Evolutionary conservation across 1,140 invertebrate species (phyloP), one percentile per base, ranked within the genome.

Genomic region (Chironomus striatipennis): DNA sequence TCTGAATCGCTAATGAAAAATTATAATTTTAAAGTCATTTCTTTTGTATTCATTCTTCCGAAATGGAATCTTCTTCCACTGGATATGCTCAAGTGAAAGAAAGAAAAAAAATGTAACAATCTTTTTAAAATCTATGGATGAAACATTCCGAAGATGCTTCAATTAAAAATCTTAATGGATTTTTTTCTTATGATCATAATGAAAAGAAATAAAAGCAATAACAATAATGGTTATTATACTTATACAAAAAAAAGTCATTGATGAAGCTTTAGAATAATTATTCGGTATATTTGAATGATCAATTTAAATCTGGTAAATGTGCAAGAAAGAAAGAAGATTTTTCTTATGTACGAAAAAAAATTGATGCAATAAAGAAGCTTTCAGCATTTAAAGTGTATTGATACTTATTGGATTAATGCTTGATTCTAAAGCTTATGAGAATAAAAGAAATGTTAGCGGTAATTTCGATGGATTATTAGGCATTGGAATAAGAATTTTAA

Each of bases 351-450:
- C 15, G 47, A 57, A n/a, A n/a, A n/a, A n/a, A 15, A 57, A 57
- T 12, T 57, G 12, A 57, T 57, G 47, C 47, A 57, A 57, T 57
- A 57, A 57, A 57, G 47, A 57, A 57, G 47, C 47, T 57, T 57
- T 57, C 47, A 57, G 47, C 47, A 57, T 57, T 57, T n/a, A 57
- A 15, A 5, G 47, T n/a, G 47, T n/a, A 57, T 57, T 57, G 47
- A 57, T 57, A 57, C 47, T 57, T 57, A 57, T 57, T 57, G 47
- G 47, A 57, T 57, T 57, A 57, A 57, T 57, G 47, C 47, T n/a
- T n/a, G 47, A n/a, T 57, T 57, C 47, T 57, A 57, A 57, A 34
- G 24, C 24, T 34, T 34, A 34, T 34, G 24, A 34, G 24, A 34
- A 34, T 34, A 34, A 34, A 34, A 57, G 47, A 57, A 9, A 10